Conservation (phyloP, 2,888 invertebrate species). For the Heteromurus nitidus region DNA sequence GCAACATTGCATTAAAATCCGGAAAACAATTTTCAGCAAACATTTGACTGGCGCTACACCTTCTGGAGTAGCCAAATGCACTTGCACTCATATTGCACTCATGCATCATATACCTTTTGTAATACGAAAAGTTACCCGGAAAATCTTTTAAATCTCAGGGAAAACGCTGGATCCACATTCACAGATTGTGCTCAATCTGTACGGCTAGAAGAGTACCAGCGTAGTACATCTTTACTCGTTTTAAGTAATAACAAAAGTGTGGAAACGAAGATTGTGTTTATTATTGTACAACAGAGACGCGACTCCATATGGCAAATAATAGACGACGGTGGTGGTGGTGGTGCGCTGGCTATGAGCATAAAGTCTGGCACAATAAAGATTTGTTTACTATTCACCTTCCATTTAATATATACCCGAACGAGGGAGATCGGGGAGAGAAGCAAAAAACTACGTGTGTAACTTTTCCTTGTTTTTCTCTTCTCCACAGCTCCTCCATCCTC, state of each 20-base stretch:
- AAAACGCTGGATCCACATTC: too few relatives aligned
- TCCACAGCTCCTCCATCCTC: not conserved
- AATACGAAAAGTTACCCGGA: too few relatives aligned
- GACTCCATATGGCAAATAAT: not conserved
- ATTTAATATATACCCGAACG: slow-evolving; percentile 17
- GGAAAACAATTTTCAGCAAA: too few relatives aligned
- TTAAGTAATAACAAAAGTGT: not conserved
- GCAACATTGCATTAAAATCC: too few relatives aligned
- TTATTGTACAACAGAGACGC: not conserved
- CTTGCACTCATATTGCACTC: too few relatives aligned
- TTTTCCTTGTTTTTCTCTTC: not conserved
- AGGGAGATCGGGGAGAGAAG: not conserved
- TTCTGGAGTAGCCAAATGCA: too few relatives aligned
- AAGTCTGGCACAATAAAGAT: slow-evolving; percentile 22
- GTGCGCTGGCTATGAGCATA: not conserved
- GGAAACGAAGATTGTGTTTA: slow-evolving; percentile 1
- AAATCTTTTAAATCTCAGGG: too few relatives aligned
- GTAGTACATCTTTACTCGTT: too few relatives aligned
- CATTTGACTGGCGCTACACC: too few relatives aligned
- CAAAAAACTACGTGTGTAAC: not conserved
- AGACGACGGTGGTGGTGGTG: not conserved
- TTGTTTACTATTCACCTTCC: slow-evolving; percentile 19
- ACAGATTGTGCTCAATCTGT: not conserved
- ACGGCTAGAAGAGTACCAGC: not conserved
- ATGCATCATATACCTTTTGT: too few relatives aligned